phyloP scores from a whole-genome alignment of 2,113 vertebrate species.

The Hippoglossus stenolepis region DNA sequence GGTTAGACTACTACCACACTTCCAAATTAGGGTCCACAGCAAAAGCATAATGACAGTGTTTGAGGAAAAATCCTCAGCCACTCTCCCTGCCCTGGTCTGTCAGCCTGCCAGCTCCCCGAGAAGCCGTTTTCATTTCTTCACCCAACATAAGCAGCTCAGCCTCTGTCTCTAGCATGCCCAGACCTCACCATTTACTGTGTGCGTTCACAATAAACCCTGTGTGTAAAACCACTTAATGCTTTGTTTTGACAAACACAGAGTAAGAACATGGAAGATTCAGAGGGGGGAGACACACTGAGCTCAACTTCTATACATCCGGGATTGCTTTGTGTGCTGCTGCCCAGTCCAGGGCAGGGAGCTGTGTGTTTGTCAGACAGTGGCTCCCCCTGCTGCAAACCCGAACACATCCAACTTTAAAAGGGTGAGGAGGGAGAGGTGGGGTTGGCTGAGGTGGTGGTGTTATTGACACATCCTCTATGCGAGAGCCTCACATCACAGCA shows the following conservation, averaged over 20 bases:
- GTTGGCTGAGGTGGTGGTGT: neutral
- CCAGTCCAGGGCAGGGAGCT: conserved; percentile 32
- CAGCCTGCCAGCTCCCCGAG: conserved; percentile 60
- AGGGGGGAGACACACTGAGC: neutral
- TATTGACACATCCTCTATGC: conserved; percentile 30
- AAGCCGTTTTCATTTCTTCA: conserved; percentile 66
- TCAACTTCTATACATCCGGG: conserved; percentile 26
- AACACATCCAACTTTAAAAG: neutral
- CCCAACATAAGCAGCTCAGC: conserved; percentile 63
- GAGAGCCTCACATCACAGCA: too few relatives aligned
- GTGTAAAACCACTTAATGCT: conserved; percentile 73
- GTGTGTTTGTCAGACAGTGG: conserved; percentile 70
- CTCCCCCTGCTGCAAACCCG: conserved; percentile 78
- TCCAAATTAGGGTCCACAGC: conserved; percentile 75
- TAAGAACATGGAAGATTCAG: conserved; percentile 49
- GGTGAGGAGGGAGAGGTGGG: neutral
- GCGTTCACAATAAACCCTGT: conserved; percentile 67
- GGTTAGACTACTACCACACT: conserved; percentile 76
- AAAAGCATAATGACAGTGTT: conserved; percentile 78
- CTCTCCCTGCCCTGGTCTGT: conserved; percentile 68
- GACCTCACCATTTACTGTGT: conserved; percentile 57
- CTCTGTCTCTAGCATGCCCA: conserved; percentile 44
- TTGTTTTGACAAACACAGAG: conserved; percentile 76
- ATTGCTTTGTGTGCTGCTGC: conserved; percentile 6
- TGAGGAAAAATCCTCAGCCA: conserved; percentile 68